A percentile compares a stretch with the other conserved stretches of the same genome.
These are phyloP conservation scores for Drosophila mojavensis DNA, from an alignment of 1,140 invertebrate genomes.

Conservation along the genomic window DNA sequence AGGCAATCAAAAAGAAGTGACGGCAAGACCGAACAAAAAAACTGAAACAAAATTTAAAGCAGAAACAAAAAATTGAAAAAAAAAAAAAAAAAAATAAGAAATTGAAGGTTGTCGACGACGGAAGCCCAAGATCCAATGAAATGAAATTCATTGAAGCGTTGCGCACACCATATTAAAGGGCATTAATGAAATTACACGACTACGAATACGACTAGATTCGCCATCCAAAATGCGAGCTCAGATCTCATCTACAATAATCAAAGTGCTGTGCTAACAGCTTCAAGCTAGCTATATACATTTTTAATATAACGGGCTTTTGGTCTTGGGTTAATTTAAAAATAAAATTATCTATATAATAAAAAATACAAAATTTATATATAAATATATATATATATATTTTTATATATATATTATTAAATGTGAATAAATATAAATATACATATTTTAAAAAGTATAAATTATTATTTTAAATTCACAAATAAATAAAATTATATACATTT, in stretches of 20 bases:
- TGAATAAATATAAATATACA: too few species aligned
- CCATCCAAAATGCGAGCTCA: neutral
- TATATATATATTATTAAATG: too few species aligned
- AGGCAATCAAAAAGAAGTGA: constrained; percentile 39
- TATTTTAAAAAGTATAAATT: too few species aligned
- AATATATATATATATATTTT: too few species aligned
- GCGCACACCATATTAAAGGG: constrained; percentile 37
- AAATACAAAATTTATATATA: too few species aligned
- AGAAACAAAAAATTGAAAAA: neutral
- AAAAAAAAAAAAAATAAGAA: constrained; percentile 15
- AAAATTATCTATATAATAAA: too few species aligned
- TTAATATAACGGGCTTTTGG: too few species aligned
- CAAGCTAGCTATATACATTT: too few species aligned
- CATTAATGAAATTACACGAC: constrained; percentile 65
- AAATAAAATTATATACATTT: too few species aligned
- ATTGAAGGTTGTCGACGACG: constrained; percentile 6
- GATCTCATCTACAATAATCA: neutral
- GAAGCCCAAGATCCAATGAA: constrained; percentile 49
- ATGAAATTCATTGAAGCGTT: constrained; percentile 65
- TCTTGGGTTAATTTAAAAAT: too few species aligned
- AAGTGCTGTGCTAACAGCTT: too few species aligned
- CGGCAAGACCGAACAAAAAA: neutral
- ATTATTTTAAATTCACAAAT: too few species aligned
- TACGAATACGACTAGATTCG: neutral
- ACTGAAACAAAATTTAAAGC: neutral